Evolutionary conservation across 2,113 vertebrate genomes (phyloP), one percentile per base, ranked within the genome.

Genomic region (Pipra filicauda): DNA sequence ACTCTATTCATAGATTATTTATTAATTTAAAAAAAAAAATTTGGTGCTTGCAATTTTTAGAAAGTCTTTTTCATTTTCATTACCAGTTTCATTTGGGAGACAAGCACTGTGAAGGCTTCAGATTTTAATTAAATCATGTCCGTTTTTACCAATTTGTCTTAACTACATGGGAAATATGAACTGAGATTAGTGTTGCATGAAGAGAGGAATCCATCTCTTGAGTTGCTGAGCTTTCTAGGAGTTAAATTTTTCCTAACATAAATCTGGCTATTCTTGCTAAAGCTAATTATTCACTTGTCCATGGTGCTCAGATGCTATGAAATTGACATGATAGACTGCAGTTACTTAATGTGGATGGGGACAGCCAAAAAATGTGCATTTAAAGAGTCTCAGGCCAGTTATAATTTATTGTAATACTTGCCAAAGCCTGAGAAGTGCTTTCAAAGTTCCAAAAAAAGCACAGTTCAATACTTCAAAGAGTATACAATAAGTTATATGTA

Each of bases 51-150:
- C 91, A 92, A 83, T 91, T 31, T 86, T 83, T 69, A 83, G 90
- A 88, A 94, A 54, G 58, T 54, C 72, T 78, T 75, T 96, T 96
- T 86, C 62, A 85, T 96, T 95, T 96, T 88, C 85, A 72, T 72
- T 95, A 87, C 76, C 27, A 72, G 91, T 88, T 94, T 94, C 37
- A 95, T 94, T 86, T 89, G 82, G 85, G 90, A 76, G 37, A 79
- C 19, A 78, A 93, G 76, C 15, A 28, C 76, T 84, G 73, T 81
- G 57, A 94, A n/a, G 82, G 12, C 30, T 94, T 96, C 83, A 88
- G 91, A 54, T 91, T 97, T 87, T 62, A 97, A 96, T 97, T 97
- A 96, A 95, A 93, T 83, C 48, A 80, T 95, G 86, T 92, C 49
- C 33, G 1, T 91, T 93, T 97, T 94, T 73, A 76, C 51, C 48